These are phyloP conservation scores for Glareola pratincola DNA, from an alignment of 2,113 vertebrate species.

Conservation along the genomic window DNA sequence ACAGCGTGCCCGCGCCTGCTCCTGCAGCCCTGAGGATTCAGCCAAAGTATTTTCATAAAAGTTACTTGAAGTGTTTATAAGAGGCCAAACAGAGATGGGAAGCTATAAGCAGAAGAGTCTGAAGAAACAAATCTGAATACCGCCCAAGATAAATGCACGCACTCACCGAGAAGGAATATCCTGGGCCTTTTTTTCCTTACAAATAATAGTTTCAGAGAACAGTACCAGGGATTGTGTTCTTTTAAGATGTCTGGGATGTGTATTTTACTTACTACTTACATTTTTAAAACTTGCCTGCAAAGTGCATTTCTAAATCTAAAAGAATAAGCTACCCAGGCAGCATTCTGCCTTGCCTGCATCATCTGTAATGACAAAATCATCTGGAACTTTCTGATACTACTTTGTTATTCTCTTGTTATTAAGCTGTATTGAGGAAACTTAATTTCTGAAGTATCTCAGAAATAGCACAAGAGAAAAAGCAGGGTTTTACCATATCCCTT, in stretches of 20 bases:
- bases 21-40: neutral
- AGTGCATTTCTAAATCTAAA: neutral
- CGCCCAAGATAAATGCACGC: accelerated
- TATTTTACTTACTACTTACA: neutral
- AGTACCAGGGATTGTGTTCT: neutral
- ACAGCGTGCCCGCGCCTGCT: accelerated
- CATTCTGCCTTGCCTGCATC: neutral
- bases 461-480: neutral
- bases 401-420: neutral
- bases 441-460: neutral
- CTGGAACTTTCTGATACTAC: neutral
- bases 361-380: neutral
- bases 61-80: neutral
- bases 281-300: neutral
- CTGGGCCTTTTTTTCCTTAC: neutral
- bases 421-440: neutral
- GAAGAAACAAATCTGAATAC: neutral
- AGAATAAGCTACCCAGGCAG: neutral
- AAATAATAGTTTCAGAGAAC: neutral
- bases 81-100: neutral
- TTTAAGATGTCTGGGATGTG: neutral
- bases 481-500: neutral
- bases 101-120: neutral
- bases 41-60: neutral
- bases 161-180: neutral